A percentile compares a stretch with the other conserved stretches of the same genome.
phyloP scores from a whole-genome alignment of 1,140 invertebrate species.

The Euura saliciscinereae region DNA sequence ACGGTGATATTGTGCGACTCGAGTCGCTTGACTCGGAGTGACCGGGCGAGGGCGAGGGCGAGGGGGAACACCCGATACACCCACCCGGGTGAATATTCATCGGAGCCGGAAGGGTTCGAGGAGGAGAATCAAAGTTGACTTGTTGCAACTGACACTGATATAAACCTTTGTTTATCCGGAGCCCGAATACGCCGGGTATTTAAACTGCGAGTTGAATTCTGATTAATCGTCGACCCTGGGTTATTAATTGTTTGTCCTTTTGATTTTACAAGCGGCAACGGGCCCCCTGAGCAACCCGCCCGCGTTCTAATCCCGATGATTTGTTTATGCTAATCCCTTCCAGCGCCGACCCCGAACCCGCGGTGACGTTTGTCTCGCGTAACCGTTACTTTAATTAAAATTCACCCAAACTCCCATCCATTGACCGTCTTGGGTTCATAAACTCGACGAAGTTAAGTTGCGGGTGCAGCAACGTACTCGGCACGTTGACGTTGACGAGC shows the following conservation, averaged over 20 bases:
- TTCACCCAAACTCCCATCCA: background rate
- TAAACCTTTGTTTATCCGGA: slow-evolving; percentile 57
- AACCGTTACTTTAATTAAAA: background rate
- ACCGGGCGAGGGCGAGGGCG: background rate
- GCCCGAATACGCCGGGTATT: slow-evolving; percentile 35
- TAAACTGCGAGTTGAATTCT: slow-evolving; percentile 53
- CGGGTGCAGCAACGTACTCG: background rate
- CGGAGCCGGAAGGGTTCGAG: slow-evolving; percentile 35
- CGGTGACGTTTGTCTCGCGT: background rate
- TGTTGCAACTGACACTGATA: slow-evolving; percentile 63
- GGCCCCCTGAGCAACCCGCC: slow-evolving; percentile 18
- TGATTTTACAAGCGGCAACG: slow-evolving; percentile 48
- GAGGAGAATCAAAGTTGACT: slow-evolving; percentile 52
- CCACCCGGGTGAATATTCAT: slow-evolving; percentile 53
- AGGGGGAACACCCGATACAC: slow-evolving; percentile 22
- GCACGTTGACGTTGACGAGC: no score
- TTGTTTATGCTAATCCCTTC: slow-evolving; percentile 56
- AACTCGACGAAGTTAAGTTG: background rate
- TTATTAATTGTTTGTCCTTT: slow-evolving; percentile 61
- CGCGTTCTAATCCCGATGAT: slow-evolving; percentile 56
- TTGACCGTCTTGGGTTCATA: background rate
- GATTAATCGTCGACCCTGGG: slow-evolving; percentile 46
- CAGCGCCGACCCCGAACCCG: background rate
- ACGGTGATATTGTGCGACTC: background rate
- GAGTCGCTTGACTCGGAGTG: background rate